These are phyloP conservation scores for Dermatemys mawii DNA, from an alignment of 2,113 vertebrate species.

Conservation along the genomic window DNA sequence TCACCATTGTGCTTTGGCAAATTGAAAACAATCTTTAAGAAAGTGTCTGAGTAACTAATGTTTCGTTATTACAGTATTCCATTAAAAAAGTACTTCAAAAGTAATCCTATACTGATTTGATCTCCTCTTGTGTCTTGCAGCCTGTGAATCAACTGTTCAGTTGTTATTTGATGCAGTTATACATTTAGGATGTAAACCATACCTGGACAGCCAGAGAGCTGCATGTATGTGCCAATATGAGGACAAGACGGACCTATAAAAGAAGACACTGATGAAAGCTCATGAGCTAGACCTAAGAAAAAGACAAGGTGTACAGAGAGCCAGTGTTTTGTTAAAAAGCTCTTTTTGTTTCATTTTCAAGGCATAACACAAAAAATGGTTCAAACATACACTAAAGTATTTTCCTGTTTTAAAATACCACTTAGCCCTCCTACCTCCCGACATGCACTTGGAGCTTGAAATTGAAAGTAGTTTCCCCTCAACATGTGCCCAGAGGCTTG, in stretches of 20 bases:
- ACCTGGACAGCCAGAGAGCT: slow-evolving; percentile 94
- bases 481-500: neutral
- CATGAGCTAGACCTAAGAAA: neutral
- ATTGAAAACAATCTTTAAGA: neutral
- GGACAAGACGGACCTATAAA: slow-evolving; percentile 89
- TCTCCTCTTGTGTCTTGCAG: slow-evolving; percentile 70
- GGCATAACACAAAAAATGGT: neutral
- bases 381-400: neutral
- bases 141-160: slow-evolving; percentile 91
- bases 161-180: slow-evolving; percentile 94
- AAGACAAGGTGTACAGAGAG: neutral
- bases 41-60: neutral
- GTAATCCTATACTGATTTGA: neutral
- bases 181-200: slow-evolving; percentile 96
- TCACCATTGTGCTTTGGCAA: neutral
- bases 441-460: neutral
- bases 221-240: slow-evolving; percentile 91
- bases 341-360: neutral
- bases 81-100: neutral
- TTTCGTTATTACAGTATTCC: neutral
- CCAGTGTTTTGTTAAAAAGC: slow-evolving; percentile 11
- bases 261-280: neutral
- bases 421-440: neutral
- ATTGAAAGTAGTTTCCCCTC: neutral
- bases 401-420: neutral